Evolutionary conservation across 2,113 vertebrate genomes (phyloP).

Genomic region (Axis porcinus): DNA sequence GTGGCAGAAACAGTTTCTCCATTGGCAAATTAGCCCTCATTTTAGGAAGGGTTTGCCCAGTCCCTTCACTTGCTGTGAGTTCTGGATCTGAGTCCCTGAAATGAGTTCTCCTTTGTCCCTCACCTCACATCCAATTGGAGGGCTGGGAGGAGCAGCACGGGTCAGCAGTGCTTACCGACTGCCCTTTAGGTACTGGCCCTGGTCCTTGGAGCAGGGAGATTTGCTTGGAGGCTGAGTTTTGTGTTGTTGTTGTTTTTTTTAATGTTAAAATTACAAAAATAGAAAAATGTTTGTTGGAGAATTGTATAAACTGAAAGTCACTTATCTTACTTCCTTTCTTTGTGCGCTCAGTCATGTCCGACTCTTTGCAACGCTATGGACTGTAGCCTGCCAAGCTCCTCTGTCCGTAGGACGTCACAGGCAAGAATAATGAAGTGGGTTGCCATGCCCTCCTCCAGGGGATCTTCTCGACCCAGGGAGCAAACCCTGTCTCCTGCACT

Average conservation of each 20-base stretch:
- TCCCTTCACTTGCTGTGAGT: background rate
- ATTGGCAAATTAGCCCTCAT: slow-evolving; percentile 13
- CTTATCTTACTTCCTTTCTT: background rate
- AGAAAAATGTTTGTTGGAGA: background rate
- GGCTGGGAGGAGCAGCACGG: background rate
- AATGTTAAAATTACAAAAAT: slow-evolving; percentile 27
- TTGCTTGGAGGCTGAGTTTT: background rate
- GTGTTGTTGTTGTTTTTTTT: background rate
- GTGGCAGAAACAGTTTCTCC: background rate
- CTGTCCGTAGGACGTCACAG: background rate
- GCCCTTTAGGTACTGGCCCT: background rate
- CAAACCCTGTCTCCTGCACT: background rate
- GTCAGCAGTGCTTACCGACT: too few relatives aligned
- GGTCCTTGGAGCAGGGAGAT: background rate
- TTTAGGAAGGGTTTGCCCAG: background rate
- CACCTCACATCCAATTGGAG: fast-evolving
- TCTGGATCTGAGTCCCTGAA: background rate
- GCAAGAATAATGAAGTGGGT: background rate
- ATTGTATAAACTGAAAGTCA: background rate
- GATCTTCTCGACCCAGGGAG: background rate
- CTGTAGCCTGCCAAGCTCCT: background rate
- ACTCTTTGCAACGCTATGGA: fast-evolving
- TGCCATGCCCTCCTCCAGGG: background rate
- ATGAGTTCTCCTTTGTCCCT: fast-evolving
- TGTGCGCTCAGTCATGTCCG: background rate